Base-by-base conservation (phyloP, 37 sponge, comb jelly and placozoan species). In the Halisarca cf. caerulea region DNA sequence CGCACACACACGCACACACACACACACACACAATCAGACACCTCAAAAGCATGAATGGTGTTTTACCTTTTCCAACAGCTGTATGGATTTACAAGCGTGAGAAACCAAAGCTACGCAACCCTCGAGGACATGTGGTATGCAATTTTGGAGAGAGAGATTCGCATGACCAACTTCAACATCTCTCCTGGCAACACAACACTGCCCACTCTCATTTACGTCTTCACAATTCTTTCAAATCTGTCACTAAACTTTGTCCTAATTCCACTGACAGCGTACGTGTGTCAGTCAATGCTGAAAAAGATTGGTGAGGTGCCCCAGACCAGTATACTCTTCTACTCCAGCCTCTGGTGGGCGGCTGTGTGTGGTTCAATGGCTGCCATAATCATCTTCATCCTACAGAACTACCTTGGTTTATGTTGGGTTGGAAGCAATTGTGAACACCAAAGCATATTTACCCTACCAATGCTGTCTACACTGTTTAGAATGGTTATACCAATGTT, bases 71-170 rank as follows among this genome's bases (percentile, higher is more conserved):
- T 41, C 25, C 21, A 21, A 4, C 77, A 74, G 77, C 44, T 74
- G 43, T 74, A 74, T 40, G 47, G 77, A 1, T 74, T 36, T 74
- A 44, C 77, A 33, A 74, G 45, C 41, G 77, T 74, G 7, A 40
- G 45, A 41, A 38, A 17, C 7, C 45, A 36, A 8, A 40, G 2
- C 24, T 44, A 74, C 18, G 42, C 7, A 1, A 74, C 44, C 45
- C 25, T 74, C 0, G 77, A 74, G 24, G 36, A 74, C 45, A 74
- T 74, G 38, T 74, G 77, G 77, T 74, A 74, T 6, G 77, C 77
- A 8, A 25, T 74, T 1, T 44, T 74, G 20, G 36, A 36, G 24
- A 2, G 42, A 21, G 77, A 74, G 25, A n/a, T 74, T 2, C 8
- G 77, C 11, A 44, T 21, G 0, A 74, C 45, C 24, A 43, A 7